Conservation (phyloP, 2,888 invertebrate genomes). For the Halictus ligatus region DNA sequence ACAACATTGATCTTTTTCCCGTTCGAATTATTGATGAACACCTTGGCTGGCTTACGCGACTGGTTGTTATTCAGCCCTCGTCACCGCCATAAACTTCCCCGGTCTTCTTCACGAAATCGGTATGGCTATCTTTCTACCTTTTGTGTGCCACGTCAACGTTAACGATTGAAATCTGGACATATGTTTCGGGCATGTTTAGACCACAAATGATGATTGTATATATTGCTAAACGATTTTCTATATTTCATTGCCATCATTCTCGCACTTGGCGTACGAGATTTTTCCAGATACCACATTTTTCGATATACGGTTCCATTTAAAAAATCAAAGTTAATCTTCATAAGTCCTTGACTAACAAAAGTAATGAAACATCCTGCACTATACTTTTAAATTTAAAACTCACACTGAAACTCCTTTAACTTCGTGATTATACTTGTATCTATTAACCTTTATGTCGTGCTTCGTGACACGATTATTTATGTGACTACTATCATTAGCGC, state of each 20-base stretch:
- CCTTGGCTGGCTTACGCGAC: constrained; percentile 31
- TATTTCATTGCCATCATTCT: not conserved
- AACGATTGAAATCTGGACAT: not conserved
- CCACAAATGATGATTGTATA: not conserved
- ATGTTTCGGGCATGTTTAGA: constrained; percentile 12
- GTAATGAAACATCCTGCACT: too few species aligned
- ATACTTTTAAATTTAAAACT: too few species aligned
- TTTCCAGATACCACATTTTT: too few species aligned
- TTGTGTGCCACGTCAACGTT: constrained; percentile 13
- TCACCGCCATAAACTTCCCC: constrained; percentile 53
- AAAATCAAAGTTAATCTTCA: too few species aligned
- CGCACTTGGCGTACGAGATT: too few species aligned
- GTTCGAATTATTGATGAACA: constrained; percentile 54
- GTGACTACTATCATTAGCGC: too few species aligned
- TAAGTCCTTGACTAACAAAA: too few species aligned
- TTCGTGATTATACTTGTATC: too few species aligned
- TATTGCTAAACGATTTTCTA: not conserved
- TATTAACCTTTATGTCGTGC: too few species aligned
- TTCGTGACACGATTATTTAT: too few species aligned
- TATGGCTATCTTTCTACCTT: not conserved
- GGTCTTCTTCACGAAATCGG: constrained; percentile 29
- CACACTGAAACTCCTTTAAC: too few species aligned
- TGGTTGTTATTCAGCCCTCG: constrained; percentile 62
- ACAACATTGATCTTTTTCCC: constrained; percentile 60
- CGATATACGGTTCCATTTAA: too few species aligned